Base-by-base conservation (phyloP, 2,888 invertebrate species). In the Monochamus alternatus region DNA sequence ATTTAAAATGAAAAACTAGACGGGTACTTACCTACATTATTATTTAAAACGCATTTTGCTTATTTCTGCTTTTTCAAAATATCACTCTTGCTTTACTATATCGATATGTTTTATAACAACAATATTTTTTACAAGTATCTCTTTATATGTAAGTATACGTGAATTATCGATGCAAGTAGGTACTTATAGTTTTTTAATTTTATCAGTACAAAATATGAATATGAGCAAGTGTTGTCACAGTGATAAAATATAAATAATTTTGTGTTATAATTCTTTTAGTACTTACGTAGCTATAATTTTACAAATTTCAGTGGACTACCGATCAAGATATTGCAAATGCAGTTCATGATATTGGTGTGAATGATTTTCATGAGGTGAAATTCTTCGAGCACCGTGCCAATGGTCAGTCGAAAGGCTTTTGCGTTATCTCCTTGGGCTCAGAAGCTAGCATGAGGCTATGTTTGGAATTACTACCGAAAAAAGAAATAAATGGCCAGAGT, bases 311-410 rank as follows among this genome's bases (percentile, higher is more conserved):
- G 98, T 99, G 98, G 98, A 98, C 98, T 72, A 98, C 98, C 79
- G 98, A 98, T 90, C 96, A 97, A 90, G 98, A 99, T 87, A 95
- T 99, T 81, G 94, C 95, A 68, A 97, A 97, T 90, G 95, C 95
- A n/a, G 92, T 98, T 77, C 93, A 93, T 70, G 94, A 95, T 82
- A 92, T 97, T 83, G 98, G 98, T 65, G 96, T 98, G 5, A 93
- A 92, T 73, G 99, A 99, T 90, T 95, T 99, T 86, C 93, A 98
- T 85, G 99, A 99, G 88, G 98, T 99, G 52, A 99, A 99, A 90
- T 99, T 99, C 90, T 98, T 98, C 90, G 99, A 99, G 90, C 99
- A 99, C 91, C 93, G 99, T 85, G 96, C 98, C 51, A 99, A 99
- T 91, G 99, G 99, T 38, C 98, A 98, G 89, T 98, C 98, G 0